Conservation (phyloP, 1,140 invertebrate species). For the Metopolophium dirhodum region DNA sequence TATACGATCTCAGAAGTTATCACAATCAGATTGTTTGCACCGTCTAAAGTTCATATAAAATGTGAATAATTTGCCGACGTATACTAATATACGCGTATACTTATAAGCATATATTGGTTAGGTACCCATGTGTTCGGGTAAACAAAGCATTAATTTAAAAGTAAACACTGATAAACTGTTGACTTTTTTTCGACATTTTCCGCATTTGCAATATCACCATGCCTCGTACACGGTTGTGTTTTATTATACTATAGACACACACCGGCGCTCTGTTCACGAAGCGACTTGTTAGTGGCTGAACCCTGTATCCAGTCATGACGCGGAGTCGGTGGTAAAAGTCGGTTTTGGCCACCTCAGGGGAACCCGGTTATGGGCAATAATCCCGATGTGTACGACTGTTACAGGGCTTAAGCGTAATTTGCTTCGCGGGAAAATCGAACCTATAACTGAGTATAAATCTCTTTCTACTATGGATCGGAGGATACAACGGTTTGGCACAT, state of each 20-base stretch:
- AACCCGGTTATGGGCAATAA: not conserved
- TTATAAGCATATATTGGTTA: no score
- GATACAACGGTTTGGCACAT: not conserved
- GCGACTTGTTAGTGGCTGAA: not conserved
- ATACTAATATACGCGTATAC: not conserved
- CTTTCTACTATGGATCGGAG: not conserved
- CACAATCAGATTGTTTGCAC: conserved; percentile 19
- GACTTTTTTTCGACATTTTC: not conserved
- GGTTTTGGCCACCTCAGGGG: not conserved
- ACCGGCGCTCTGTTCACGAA: not conserved
- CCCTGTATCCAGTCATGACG: no score
- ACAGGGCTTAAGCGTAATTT: not conserved
- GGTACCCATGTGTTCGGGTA: not conserved
- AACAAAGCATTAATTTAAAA: not conserved
- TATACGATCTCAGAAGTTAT: not conserved
- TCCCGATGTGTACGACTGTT: not conserved
- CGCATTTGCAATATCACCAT: not conserved
- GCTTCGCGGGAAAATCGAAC: not conserved
- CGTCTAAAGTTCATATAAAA: not conserved
- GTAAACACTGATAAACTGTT: not conserved
- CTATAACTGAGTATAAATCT: not conserved
- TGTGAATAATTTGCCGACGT: not conserved
- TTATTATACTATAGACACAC: no score
- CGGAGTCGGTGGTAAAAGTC: not conserved
- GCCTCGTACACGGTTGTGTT: not conserved